phyloP scores from a whole-genome alignment of 2,888 invertebrate species.

The Coleophora deauratella region DNA sequence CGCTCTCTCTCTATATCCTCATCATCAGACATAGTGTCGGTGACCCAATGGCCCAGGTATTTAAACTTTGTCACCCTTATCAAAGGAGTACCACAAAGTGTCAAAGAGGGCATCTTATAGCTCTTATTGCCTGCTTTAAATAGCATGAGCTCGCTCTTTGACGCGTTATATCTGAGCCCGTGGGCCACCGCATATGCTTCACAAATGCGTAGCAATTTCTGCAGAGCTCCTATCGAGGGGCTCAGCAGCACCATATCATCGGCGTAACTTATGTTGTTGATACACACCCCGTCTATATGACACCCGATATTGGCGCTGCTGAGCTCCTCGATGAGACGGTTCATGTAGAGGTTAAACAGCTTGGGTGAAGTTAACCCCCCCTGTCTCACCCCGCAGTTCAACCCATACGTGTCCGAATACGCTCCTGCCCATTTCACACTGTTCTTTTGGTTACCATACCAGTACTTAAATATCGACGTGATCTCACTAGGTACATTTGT shows the following conservation, averaged over 20 bases:
- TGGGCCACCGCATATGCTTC: no score
- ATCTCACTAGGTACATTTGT: not conserved
- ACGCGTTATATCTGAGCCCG: no score
- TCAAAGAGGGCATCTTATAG: no score
- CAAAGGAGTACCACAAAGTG: no score
- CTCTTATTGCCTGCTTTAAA: no score
- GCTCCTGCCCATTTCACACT: not conserved
- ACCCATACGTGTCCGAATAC: not conserved
- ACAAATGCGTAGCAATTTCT: not conserved
- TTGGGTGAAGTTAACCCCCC: conserved; percentile 1
- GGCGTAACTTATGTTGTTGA: conserved; percentile 3
- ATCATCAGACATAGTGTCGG: no score
- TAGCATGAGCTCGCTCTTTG: no score
- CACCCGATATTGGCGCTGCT: conserved; percentile 1
- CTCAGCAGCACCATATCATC: not conserved
- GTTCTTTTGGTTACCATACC: not conserved
- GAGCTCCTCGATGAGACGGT: conserved; percentile 1
- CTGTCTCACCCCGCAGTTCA: conserved; percentile 4
- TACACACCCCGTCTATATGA: not conserved
- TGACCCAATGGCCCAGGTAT: no score
- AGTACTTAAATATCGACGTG: not conserved
- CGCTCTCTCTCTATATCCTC: no score
- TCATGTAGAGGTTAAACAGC: conserved; percentile 1
- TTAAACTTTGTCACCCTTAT: no score
- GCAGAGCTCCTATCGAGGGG: not conserved